Percentiles rank a stretch among this genome's conserved stretches.
phyloP scores from a whole-genome alignment of 2,113 vertebrate genomes.

The Lycocorax pyrrhopterus region DNA sequence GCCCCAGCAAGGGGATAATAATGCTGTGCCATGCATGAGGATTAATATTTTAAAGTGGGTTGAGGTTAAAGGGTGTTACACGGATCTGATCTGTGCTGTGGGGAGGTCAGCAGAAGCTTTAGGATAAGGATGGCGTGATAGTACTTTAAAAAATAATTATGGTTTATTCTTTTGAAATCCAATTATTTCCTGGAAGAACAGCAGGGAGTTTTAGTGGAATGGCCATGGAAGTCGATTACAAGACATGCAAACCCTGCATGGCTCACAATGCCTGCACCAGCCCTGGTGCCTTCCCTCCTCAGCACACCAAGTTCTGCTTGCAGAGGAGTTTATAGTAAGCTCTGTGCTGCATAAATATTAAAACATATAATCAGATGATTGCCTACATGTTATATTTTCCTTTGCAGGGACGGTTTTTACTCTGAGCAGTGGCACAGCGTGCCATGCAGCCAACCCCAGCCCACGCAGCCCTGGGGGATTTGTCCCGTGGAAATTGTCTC shows the following conservation, averaged over 20 bases:
- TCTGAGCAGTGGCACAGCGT: not conserved
- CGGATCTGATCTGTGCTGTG: not conserved
- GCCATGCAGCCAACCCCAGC: not conserved
- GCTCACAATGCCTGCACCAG: not conserved
- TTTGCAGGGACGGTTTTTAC: not conserved
- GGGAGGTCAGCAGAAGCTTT: constrained; percentile 7
- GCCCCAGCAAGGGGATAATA: not conserved
- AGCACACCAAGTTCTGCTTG: not conserved
- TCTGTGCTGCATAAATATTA: not conserved
- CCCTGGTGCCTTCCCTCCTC: not conserved
- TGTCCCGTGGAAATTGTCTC: accelerated
- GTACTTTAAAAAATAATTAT: not conserved
- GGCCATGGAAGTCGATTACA: not conserved
- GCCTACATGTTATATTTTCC: not conserved
- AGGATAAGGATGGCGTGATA: not conserved
- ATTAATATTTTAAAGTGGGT: not conserved
- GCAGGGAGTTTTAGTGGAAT: not conserved
- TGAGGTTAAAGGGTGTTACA: not conserved
- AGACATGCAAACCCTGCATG: not conserved
- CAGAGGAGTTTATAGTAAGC: not conserved
- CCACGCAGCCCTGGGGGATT: not conserved
- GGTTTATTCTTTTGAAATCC: not conserved
- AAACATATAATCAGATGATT: not conserved
- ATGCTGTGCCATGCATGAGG: not conserved
- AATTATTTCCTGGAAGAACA: not conserved